phyloP scores from a whole-genome alignment of 2,113 vertebrate species.

The Tachycineta bicolor region DNA sequence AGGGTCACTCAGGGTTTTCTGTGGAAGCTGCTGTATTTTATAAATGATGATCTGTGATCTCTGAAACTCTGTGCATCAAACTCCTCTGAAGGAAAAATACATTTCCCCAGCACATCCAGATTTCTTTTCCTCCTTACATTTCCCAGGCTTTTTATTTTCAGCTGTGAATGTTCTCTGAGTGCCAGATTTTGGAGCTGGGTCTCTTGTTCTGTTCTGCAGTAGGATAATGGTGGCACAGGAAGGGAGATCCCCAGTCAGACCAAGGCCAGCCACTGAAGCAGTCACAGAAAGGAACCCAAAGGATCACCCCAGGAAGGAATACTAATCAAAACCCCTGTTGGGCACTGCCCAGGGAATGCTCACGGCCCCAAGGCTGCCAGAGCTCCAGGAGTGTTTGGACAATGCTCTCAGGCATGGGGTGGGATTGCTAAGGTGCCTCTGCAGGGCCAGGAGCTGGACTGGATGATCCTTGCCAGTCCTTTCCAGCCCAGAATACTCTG shows the following conservation, averaged over 20 bases:
- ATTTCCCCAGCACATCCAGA: background rate
- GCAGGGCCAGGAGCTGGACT: background rate
- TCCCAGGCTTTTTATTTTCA: background rate
- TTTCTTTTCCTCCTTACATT: background rate
- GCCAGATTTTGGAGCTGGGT: background rate
- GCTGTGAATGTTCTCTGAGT: background rate
- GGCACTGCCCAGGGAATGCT: background rate
- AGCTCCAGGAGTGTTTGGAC: background rate
- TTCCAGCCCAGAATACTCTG: background rate
- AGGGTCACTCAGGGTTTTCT: background rate
- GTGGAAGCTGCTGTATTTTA: background rate
- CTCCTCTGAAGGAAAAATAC: background rate
- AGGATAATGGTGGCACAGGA: background rate
- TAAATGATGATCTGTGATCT: background rate
- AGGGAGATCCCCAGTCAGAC: background rate
- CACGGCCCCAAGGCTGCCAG: background rate
- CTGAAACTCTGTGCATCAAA: background rate
- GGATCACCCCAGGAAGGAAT: background rate
- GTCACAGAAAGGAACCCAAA: background rate
- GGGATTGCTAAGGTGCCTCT: background rate
- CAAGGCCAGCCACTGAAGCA: background rate
- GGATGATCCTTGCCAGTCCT: background rate
- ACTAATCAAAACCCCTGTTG: background rate
- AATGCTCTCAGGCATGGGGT: background rate
- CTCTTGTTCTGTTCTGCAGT: background rate